Percentiles rank a stretch among this genome's conserved stretches.
Conservation (phyloP, 1,140 invertebrate genomes). For the Pygmarrhopalites habei region DNA sequence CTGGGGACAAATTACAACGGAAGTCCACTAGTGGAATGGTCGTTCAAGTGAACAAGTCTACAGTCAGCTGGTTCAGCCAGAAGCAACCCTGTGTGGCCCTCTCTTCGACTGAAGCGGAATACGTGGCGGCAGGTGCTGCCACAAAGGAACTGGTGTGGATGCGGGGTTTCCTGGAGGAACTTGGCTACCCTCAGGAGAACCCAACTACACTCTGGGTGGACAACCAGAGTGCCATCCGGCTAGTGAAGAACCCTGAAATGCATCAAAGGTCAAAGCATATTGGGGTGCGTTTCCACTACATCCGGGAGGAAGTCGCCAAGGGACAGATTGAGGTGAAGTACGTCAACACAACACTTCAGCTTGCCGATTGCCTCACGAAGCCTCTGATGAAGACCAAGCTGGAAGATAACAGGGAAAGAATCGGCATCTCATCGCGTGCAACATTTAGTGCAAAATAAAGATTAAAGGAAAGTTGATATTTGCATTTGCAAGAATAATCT, state of each 20-base stretch:
- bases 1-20: background rate
- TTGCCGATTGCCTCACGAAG: slow-evolving; percentile 39
- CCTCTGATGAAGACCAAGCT: slow-evolving; percentile 18
- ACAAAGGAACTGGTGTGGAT: slow-evolving; percentile 5
- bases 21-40: slow-evolving; percentile 9
- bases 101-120: slow-evolving; percentile 41
- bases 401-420: background rate
- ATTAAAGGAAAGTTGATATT: too few species aligned
- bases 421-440: too few species aligned
- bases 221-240: slow-evolving; percentile 32
- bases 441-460: too few species aligned
- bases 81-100: slow-evolving; percentile 44
- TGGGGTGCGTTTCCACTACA: slow-evolving; percentile 39
- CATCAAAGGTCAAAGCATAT: slow-evolving; percentile 41
- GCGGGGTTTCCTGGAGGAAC: background rate
- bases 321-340: slow-evolving; percentile 8
- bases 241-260: slow-evolving; percentile 39
- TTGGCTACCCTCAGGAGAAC: background rate
- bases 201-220: slow-evolving; percentile 20
- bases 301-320: slow-evolving; percentile 28
- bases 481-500: too few species aligned
- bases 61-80: slow-evolving; percentile 41
- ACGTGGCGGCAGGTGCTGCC: background rate
- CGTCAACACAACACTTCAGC: slow-evolving; percentile 19
- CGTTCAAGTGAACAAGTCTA: background rate